Evolutionary conservation across 2,888 invertebrate species (phyloP).

Genomic region (Stenurella melanura): DNA sequence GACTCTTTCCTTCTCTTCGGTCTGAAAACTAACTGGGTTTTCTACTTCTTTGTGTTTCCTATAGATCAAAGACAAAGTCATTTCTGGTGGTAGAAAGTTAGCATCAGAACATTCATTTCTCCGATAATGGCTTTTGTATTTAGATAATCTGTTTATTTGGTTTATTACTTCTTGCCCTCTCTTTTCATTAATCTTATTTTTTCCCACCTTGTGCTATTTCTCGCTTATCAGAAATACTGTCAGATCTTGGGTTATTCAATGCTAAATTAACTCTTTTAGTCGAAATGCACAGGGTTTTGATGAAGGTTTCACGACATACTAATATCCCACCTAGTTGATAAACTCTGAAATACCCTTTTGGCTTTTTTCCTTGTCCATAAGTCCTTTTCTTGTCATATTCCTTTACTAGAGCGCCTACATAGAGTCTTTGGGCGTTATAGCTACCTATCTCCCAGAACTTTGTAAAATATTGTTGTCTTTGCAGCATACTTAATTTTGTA

Average conservation of each 20-base stretch:
- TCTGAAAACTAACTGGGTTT: conserved; percentile 35
- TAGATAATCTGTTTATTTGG: conserved; percentile 34
- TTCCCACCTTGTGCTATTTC: conserved; percentile 25
- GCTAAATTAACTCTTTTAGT: conserved; percentile 34
- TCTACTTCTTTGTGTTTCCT: conserved; percentile 33
- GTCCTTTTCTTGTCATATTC: conserved; percentile 40
- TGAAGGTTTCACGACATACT: conserved; percentile 39
- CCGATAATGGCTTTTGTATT: conserved; percentile 38
- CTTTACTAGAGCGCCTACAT: conserved; percentile 40
- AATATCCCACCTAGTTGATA: conserved; percentile 31
- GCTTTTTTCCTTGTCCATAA: conserved; percentile 32
- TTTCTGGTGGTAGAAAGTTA: conserved; percentile 34
- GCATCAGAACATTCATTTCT: conserved; percentile 26
- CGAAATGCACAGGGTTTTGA: conserved; percentile 17
- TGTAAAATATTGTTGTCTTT: conserved; percentile 23
- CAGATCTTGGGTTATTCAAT: conserved; percentile 24
- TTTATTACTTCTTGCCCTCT: conserved; percentile 27
- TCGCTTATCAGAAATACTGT: conserved; percentile 32
- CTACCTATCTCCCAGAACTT: conserved; percentile 43
- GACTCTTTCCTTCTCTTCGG: conserved; percentile 34
- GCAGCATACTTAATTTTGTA: conserved; percentile 29
- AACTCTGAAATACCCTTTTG: conserved; percentile 39
- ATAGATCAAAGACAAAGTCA: conserved; percentile 25
- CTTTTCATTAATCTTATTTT: conserved; percentile 33
- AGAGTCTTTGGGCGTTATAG: conserved; percentile 42